Evolutionary conservation across 2,888 invertebrate species (phyloP).

Genomic region (Trilocha varians): DNA sequence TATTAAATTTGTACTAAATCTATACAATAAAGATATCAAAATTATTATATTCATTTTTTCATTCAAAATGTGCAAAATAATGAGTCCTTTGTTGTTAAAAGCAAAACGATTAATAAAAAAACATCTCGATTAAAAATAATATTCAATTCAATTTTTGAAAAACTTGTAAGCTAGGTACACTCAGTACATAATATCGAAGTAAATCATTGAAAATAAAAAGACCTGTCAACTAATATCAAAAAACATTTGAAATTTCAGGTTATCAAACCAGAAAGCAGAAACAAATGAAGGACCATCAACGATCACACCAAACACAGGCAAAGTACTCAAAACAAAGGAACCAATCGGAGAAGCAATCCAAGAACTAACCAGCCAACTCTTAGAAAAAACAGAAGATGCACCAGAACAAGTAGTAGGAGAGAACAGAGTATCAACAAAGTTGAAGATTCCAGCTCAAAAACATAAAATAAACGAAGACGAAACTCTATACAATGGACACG

Average conservation of each 20-base stretch:
- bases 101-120: no score
- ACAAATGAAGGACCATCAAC: constrained; percentile 12
- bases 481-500: constrained; percentile 69
- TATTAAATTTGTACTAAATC: no score
- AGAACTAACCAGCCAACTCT: constrained; percentile 71
- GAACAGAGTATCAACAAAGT: constrained; percentile 76
- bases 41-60: no score
- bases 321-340: constrained; percentile 52
- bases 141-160: no score
- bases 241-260: constrained; percentile 22
- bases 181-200: no score
- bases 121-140: no score
- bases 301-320: constrained; percentile 27
- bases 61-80: no score
- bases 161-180: no score
- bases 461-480: constrained; percentile 52
- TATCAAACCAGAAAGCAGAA: constrained; percentile 12
- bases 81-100: no score
- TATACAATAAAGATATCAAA: no score
- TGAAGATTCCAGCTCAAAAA: constrained; percentile 67
- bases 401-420: constrained; percentile 65
- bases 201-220: no score
- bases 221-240: constrained; percentile 1
- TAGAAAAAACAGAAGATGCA: constrained; percentile 54
- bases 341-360: constrained; percentile 73